Evolutionary conservation across 2,113 vertebrate species (phyloP).

Genomic region (Pica pica): DNA sequence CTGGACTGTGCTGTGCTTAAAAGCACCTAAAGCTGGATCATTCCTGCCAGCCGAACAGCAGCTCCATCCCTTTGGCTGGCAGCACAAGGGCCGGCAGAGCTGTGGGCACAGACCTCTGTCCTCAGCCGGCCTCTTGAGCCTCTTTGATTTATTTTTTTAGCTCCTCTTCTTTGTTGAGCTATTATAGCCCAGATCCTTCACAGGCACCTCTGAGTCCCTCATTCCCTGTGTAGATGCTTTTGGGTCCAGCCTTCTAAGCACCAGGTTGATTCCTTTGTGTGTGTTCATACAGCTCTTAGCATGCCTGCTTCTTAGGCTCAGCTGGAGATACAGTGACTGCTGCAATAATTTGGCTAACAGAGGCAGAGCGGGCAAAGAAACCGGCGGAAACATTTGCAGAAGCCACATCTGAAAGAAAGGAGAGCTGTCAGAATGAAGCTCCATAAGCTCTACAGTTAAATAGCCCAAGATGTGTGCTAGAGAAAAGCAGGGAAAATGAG

Average conservation of each 20-base stretch:
- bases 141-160: background rate
- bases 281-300: background rate
- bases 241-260: background rate
- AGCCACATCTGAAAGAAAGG: background rate
- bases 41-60: background rate
- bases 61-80: background rate
- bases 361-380: background rate
- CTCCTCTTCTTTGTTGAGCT: background rate
- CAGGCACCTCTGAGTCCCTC: background rate
- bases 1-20: background rate
- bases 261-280: background rate
- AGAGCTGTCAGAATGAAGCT: constrained; percentile 29
- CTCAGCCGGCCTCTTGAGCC: background rate
- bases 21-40: background rate
- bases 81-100: background rate
- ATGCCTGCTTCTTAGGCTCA: background rate
- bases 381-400: background rate
- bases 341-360: background rate
- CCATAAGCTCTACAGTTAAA: constrained; percentile 5
- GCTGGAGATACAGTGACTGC: background rate
- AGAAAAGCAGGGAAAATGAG: constrained; percentile 37
- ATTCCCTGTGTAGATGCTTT: background rate
- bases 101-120: background rate
- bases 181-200: background rate
- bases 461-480: constrained; percentile 19